A percentile compares a stretch with the other conserved stretches of the same genome.
These are phyloP conservation scores for Orius laevigatus DNA, from an alignment of 1,140 invertebrate species.

Conservation along the genomic window DNA sequence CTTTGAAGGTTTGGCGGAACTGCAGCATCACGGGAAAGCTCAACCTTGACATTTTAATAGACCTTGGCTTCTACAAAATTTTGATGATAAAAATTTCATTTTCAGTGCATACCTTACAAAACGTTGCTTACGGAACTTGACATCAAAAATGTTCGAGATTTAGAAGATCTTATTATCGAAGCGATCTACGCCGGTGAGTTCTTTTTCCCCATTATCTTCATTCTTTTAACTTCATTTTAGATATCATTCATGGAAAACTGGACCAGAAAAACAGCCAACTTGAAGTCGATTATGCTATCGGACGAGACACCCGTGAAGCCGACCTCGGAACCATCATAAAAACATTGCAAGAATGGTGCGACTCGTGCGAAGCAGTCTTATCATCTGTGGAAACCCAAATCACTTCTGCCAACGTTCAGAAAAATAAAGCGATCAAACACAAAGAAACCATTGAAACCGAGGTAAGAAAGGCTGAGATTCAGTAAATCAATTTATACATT, in stretches of 20 bases:
- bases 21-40: too few species aligned
- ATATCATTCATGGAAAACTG: conserved; percentile 90
- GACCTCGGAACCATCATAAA: conserved; percentile 59
- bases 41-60: too few species aligned
- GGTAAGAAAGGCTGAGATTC: conserved; percentile 35
- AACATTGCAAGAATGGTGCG: conserved; percentile 77
- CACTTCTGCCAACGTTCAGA: conserved; percentile 66
- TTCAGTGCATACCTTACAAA: conserved; percentile 70
- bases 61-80: too few species aligned
- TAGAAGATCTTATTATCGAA: conserved; percentile 96
- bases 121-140: conserved; percentile 71
- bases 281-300: conserved; percentile 87
- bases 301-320: conserved; percentile 71
- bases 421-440: conserved; percentile 60
- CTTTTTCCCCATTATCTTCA: conserved; percentile 4
- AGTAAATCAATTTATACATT: conserved; percentile 7
- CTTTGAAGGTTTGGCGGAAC: too few species aligned
- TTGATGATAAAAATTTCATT: conserved; percentile 20
- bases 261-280: conserved; percentile 87
- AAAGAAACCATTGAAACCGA: conserved; percentile 74
- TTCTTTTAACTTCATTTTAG: conserved; percentile 31
- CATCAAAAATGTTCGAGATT: conserved; percentile 78
- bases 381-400: conserved; percentile 82
- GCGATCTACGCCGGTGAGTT: conserved; percentile 75
- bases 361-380: conserved; percentile 77